Base-by-base conservation (phyloP, 2,888 invertebrate species). In the Epinotia ramella region DNA sequence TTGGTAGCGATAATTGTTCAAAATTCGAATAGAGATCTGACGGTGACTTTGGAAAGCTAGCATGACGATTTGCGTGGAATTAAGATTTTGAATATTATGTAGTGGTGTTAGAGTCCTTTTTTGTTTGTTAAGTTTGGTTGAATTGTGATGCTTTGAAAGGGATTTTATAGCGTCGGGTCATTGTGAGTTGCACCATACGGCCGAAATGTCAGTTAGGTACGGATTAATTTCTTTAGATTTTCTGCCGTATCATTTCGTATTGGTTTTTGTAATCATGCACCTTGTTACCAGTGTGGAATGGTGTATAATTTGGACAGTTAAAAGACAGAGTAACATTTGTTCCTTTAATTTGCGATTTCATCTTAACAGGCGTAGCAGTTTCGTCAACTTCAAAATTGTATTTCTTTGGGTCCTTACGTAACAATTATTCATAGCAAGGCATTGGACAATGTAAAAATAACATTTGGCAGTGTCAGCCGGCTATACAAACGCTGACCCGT, bases 191-290 rank as follows among this genome's bases (percentile, higher is more conserved):
- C 59, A 53, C 40, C 56, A 70, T 28, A 59, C 53, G 64, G 33
- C 44, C 20, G 3, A 65, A 46, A 65, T 18, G 60, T 70, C 62
- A 73, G 66, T 56, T 46, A 46, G 20, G 40, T 56, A 59, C 46
- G 24, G 65, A 62, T 74, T 68, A 68, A 69, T 59, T 73, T 64
- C 57, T 74, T 68, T 18, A 64, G 20, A 63, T 49, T 69, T 59
- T 46, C 18, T 28, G 69, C 74, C 46, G 64, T 60, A 69, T 74
- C 69, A 74, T 64, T 74, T 59, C 33, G 57, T 74, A 57, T 64
- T 69, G 68, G 64, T 69, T 64, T 49, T 49, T 73, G 46, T 64
- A 18, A 53, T 65, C 56, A 57, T 44, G 24, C 57, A 57, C 24
- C 69, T 60, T 60, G 69, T 69, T 69, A 60, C 60, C 60, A 60